These are phyloP conservation scores for Nemotelus nigrinus DNA, from an alignment of 2,888 invertebrate genomes.

Conservation along the genomic window DNA sequence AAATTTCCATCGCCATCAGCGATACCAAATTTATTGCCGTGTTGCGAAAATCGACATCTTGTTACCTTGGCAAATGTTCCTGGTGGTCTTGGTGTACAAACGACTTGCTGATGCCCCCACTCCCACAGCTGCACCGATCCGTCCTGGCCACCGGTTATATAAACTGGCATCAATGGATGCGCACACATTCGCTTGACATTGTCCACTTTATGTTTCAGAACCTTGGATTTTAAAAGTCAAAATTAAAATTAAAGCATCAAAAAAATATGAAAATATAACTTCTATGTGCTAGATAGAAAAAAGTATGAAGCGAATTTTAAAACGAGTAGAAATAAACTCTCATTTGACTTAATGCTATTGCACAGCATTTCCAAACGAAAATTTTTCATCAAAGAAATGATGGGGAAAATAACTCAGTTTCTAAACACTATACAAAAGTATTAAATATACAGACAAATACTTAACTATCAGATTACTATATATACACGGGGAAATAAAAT, in stretches of 20 bases:
- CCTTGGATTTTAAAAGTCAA: slow-evolving; percentile 67
- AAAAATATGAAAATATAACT: slow-evolving; percentile 37
- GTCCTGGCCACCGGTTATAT: slow-evolving; percentile 94
- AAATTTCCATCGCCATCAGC: slow-evolving; percentile 97
- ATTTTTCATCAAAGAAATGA: slow-evolving; percentile 3
- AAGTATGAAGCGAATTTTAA: slow-evolving; percentile 33
- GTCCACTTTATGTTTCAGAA: slow-evolving; percentile 92
- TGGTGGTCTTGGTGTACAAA: slow-evolving; percentile 89
- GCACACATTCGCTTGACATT: slow-evolving; percentile 95
- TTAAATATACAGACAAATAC: slow-evolving; percentile 11
- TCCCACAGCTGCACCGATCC: slow-evolving; percentile 98
- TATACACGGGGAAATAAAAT: slow-evolving; percentile 20
- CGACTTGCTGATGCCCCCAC: slow-evolving; percentile 94
- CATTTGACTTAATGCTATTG: slow-evolving; percentile 9
- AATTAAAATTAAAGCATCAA: slow-evolving; percentile 53
- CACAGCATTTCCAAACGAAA: slow-evolving; percentile 7
- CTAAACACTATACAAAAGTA: slow-evolving; percentile 19
- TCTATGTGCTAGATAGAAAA: slow-evolving; percentile 28
- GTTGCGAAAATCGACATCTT: slow-evolving; percentile 93
- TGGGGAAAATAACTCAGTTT: not conserved
- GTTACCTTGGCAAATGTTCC: slow-evolving; percentile 97
- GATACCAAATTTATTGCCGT: slow-evolving; percentile 98
- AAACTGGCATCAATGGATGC: slow-evolving; percentile 94
- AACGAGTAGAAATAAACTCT: slow-evolving; percentile 8
- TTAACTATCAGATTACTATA: slow-evolving; percentile 7